phyloP scores from a whole-genome alignment of 2,797 vertebrate species.

The Chromobotia macracanthus region DNA sequence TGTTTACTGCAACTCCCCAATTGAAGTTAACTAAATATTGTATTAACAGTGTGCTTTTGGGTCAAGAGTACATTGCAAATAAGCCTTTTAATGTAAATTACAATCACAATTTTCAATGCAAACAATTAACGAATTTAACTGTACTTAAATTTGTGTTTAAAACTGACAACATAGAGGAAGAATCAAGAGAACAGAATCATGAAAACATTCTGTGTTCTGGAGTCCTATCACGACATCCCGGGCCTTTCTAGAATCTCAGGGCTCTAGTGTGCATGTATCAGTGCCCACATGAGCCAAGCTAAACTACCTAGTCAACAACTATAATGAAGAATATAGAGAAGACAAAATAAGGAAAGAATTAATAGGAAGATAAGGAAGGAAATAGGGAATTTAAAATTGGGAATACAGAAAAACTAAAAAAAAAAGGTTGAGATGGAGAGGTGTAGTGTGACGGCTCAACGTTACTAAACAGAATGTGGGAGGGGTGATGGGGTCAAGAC shows the following conservation, averaged over 20 bases:
- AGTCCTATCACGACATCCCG: conserved; percentile 12
- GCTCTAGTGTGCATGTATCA: background rate
- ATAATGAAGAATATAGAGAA: background rate
- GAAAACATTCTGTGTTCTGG: background rate
- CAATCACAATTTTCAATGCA: background rate
- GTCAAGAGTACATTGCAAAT: background rate
- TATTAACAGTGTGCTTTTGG: background rate
- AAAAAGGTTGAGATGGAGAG: background rate
- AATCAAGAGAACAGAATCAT: background rate
- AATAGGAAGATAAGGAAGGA: no score
- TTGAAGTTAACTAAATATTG: background rate
- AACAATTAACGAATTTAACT: background rate
- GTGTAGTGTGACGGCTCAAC: conserved; percentile 7
- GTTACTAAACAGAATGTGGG: background rate
- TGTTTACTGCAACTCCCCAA: background rate
- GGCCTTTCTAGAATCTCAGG: background rate
- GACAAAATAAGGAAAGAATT: background rate
- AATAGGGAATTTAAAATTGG: no score
- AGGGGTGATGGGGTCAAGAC: conserved; percentile 6
- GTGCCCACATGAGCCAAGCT: background rate
- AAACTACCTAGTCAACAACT: conserved; percentile 7
- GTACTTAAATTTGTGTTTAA: background rate
- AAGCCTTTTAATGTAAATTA: background rate
- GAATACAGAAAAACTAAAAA: background rate
- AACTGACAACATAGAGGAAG: background rate